Conservation (phyloP, 1,140 invertebrate genomes). For the Pseudomyrmex sp. region DNA sequence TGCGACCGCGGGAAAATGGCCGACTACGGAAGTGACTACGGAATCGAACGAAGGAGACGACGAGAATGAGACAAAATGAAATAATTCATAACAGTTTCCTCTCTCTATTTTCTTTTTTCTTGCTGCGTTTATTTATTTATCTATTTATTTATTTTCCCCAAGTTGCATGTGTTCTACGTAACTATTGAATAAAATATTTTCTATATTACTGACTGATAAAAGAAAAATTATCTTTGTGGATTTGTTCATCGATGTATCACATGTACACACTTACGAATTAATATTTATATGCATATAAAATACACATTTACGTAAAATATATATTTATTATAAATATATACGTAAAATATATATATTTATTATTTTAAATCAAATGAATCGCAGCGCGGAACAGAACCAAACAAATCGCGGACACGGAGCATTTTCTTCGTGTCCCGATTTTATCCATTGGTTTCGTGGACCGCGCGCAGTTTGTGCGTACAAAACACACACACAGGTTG, state of each 20-base stretch:
- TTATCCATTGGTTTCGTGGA: too few species aligned
- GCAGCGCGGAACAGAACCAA: too few species aligned
- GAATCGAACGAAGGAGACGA: conserved; percentile 77
- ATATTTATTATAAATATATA: background rate
- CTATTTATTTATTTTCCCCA: conserved; percentile 1
- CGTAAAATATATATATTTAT: background rate
- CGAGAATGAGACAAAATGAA: conserved; percentile 80
- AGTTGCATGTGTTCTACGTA: background rate
- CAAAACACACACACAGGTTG: too few species aligned
- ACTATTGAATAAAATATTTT: background rate
- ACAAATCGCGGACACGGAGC: too few species aligned
- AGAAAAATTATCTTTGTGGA: background rate
- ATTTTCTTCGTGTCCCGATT: too few species aligned
- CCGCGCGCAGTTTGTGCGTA: too few species aligned
- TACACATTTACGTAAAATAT: background rate
- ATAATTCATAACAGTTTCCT: background rate
- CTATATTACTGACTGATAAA: background rate
- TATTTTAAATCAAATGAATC: too few species aligned
- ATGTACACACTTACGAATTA: conserved; percentile 1
- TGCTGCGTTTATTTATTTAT: conserved; percentile 66
- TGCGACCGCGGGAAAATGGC: conserved; percentile 83
- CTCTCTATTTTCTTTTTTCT: conserved; percentile 2
- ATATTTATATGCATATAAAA: background rate
- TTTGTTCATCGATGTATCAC: background rate
- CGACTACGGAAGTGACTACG: conserved; percentile 78